Evolutionary conservation across 1,140 invertebrate species (phyloP).

Genomic region (Brachionus manjavacas): DNA sequence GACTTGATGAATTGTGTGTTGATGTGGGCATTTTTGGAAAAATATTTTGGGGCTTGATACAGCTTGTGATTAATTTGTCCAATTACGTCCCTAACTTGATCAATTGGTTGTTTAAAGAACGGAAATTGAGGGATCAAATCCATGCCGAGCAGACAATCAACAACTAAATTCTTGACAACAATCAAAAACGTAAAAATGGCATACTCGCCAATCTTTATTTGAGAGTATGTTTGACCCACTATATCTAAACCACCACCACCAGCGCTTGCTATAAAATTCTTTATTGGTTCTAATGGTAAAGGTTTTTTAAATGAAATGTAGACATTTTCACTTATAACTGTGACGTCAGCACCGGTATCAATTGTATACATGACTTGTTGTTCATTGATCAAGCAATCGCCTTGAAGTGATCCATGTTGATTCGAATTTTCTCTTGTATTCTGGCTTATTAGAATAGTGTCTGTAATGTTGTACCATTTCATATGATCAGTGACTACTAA

Average conservation of each 20-base stretch:
- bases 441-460: background rate
- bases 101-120: slow-evolving; percentile 3
- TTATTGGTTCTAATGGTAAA: background rate
- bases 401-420: background rate
- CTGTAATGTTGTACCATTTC: background rate
- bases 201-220: slow-evolving; percentile 1
- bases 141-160: background rate
- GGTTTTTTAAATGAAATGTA: background rate
- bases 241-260: background rate
- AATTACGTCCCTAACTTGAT: background rate
- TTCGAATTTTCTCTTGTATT: background rate
- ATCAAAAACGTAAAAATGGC: background rate
- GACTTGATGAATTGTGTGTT: background rate
- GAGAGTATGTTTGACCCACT: background rate
- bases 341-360: background rate
- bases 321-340: background rate
- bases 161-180: slow-evolving; percentile 3
- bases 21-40: background rate
- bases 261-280: background rate
- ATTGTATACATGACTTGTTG: background rate
- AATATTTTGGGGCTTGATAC: background rate
- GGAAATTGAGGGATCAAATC: slow-evolving; percentile 3
- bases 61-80: background rate
- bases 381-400: background rate
- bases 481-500: slow-evolving; percentile 2